phyloP scores from a whole-genome alignment of 2,113 vertebrate genomes.

The Sylvilagus bachmani region DNA sequence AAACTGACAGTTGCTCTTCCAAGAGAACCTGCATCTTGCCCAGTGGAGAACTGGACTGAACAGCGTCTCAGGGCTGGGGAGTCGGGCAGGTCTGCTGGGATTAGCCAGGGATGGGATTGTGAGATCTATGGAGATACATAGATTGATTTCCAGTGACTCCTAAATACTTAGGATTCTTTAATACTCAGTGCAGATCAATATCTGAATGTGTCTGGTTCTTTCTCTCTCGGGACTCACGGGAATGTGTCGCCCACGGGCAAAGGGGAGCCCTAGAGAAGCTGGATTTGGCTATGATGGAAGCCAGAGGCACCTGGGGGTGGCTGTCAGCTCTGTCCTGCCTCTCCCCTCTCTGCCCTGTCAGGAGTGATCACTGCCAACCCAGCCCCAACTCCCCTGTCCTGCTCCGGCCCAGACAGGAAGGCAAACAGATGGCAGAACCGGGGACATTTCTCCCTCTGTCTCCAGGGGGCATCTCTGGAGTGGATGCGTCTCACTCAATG shows the following conservation, averaged over 20 bases:
- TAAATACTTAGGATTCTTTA: neutral
- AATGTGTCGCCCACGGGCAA: neutral
- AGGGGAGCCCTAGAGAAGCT: neutral
- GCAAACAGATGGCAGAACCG: neutral
- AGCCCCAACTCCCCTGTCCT: neutral
- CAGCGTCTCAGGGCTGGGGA: neutral
- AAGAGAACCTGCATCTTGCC: neutral
- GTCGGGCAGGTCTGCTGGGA: rapidly evolving
- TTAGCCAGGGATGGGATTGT: neutral
- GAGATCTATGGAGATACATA: neutral
- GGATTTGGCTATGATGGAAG: rapidly evolving
- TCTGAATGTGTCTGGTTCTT: rapidly evolving
- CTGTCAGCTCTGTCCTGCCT: rapidly evolving
- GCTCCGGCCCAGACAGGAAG: too few relatives aligned
- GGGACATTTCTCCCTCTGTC: neutral
- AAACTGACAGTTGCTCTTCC: neutral
- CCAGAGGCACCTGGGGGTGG: rapidly evolving
- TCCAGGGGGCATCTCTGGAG: neutral
- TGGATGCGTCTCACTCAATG: rapidly evolving
- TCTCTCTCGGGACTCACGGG: neutral
- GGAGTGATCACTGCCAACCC: rapidly evolving
- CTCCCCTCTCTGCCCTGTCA: rapidly evolving
- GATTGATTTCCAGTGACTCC: neutral
- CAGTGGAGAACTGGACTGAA: rapidly evolving
- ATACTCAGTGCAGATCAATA: neutral